Evolutionary conservation across 2,797 vertebrate genomes (phyloP).

Genomic region (Garrulus glandarius): DNA sequence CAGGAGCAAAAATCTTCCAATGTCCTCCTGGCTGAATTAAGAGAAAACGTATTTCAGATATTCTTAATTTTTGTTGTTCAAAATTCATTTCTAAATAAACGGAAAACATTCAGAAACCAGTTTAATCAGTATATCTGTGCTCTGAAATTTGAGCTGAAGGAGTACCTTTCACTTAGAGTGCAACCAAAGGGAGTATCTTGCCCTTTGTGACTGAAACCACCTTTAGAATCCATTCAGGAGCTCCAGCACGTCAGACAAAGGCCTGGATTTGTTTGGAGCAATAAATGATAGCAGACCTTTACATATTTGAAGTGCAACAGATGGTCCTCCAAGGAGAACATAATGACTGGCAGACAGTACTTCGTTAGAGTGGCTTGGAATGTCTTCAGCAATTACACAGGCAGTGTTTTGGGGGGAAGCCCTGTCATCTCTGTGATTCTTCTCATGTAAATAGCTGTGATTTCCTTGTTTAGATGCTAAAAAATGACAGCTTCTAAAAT

Average conservation of each 20-base stretch:
- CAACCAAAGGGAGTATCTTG: neutral
- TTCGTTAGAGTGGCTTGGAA: constrained; percentile 48
- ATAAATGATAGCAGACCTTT: constrained; percentile 42
- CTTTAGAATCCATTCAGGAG: neutral
- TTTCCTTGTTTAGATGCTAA: neutral
- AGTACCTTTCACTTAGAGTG: neutral
- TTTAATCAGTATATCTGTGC: neutral
- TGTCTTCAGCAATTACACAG: constrained; percentile 52
- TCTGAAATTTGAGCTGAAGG: neutral
- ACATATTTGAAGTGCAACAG: constrained; percentile 58
- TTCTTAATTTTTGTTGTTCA: neutral
- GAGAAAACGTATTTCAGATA: neutral
- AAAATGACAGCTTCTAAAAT: neutral
- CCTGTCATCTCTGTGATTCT: neutral
- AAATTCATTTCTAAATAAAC: neutral
- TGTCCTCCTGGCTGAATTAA: neutral
- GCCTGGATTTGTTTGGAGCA: constrained; percentile 32
- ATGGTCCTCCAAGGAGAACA: constrained; percentile 59
- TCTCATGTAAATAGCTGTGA: neutral
- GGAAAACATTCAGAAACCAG: neutral
- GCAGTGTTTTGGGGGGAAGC: constrained; percentile 4
- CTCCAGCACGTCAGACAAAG: neutral
- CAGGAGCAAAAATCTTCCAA: neutral
- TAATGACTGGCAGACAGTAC: constrained; percentile 61
- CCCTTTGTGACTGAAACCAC: neutral